phyloP scores from a whole-genome alignment of 2,888 invertebrate species.

The Andrena bucephala region DNA sequence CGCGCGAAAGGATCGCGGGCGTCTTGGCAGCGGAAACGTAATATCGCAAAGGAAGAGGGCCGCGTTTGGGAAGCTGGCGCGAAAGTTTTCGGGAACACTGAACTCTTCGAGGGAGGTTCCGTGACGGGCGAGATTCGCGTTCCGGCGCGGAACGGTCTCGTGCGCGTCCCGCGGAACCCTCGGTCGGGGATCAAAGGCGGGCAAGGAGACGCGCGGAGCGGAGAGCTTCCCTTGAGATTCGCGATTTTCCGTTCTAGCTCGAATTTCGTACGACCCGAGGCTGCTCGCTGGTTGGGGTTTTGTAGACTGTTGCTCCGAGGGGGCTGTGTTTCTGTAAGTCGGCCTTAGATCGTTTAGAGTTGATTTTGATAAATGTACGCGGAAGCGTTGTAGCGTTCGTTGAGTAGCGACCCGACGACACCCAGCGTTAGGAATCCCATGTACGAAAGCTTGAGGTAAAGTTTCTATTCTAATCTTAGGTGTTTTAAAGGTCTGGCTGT shows the following conservation, averaged over 20 bases:
- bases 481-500: not conserved
- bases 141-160: not conserved
- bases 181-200: not conserved
- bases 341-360: constrained; percentile 41
- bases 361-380: constrained; percentile 16
- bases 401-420: not conserved
- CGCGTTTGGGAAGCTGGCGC: not conserved
- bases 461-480: not conserved
- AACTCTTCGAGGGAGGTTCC: not conserved
- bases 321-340: constrained; percentile 11
- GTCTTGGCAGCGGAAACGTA: constrained; percentile 12
- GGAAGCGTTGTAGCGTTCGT: not conserved
- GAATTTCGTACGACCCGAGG: constrained; percentile 10
- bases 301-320: not conserved
- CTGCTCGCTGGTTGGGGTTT: not conserved
- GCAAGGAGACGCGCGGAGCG: not conserved
- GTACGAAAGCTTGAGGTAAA: not conserved
- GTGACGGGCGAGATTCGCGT: not conserved
- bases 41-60: not conserved
- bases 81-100: not conserved
- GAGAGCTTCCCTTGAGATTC: not conserved
- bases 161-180: not conserved
- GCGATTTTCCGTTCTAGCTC: constrained; percentile 2
- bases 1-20: not conserved
- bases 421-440: not conserved